phyloP scores from a whole-genome alignment of 64 coral and sea anemone species.

The Anthopleura sola region DNA sequence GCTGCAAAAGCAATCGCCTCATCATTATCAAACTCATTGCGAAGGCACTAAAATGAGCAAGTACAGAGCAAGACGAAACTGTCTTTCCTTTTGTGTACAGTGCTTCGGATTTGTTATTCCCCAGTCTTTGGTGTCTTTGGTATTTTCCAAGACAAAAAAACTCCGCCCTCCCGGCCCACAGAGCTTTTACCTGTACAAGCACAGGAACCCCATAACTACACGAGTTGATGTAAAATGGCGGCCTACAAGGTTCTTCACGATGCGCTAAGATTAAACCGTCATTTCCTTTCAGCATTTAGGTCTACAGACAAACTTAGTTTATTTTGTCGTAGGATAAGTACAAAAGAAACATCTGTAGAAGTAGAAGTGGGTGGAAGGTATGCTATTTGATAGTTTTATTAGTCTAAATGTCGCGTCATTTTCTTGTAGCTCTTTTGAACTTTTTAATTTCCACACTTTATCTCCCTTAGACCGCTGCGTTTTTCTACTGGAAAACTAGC shows the following conservation, averaged over 20 bases:
- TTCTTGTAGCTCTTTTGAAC: not conserved
- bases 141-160: not conserved
- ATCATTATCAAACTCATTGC: not conserved
- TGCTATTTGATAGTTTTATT: not conserved
- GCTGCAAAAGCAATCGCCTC: not conserved
- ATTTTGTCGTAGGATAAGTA: not conserved
- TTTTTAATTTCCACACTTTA: not conserved
- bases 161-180: not conserved
- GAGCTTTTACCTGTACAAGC: too few relatives aligned
- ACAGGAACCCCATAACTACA: constrained; percentile 4
- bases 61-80: not conserved
- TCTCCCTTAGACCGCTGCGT: constrained; percentile 13
- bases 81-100: not conserved
- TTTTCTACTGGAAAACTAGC: constrained; percentile 58
- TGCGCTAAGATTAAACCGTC: not conserved
- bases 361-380: constrained; percentile 37
- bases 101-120: not conserved
- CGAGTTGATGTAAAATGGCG: not conserved
- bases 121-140: not conserved
- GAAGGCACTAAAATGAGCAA: not conserved
- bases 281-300: not conserved
- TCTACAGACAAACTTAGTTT: not conserved
- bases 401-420: not conserved
- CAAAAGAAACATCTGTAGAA: constrained; percentile 18
- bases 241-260: not conserved